Base-by-base conservation (phyloP, 2,113 vertebrate species). In the Brevimyrus niger region DNA sequence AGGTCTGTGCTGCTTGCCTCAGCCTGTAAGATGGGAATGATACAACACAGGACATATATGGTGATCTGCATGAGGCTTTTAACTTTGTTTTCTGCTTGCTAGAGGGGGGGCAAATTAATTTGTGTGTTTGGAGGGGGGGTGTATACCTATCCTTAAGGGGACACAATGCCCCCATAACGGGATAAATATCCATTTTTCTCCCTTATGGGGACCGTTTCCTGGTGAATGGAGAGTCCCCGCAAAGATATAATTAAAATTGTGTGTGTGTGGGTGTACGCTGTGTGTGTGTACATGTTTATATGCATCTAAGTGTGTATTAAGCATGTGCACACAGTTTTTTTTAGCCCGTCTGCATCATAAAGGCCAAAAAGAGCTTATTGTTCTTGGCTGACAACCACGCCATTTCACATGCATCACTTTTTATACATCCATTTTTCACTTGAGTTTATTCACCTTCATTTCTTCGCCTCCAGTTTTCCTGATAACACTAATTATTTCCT, bases 401-500 rank as follows among this genome's bases (percentile, higher is more conserved):
- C 58, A 73, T 82, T 82, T 82, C 42, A 82, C 42, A 44, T 44
- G 15, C n/a, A 65, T 76, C 9, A 15, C 5, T 48, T 27, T 50
- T 51, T 51, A 27, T 27, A 47, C 44, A 47, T 50, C 38, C 46
- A 27, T 85, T 48, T 50, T 85, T 86, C 44, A 51, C n/a, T 23
- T n/a, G 47, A 86, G 84, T 31, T 47, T 86, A 15, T 86, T 86
- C 84, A 50, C 82, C 82, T 86, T 51, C 13, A 50, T 50, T 51
- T 86, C 61, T 51, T 86, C n/a, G 76, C 76, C 38, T 86, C n/a
- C 84, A 27, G 46, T 86, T 86, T 86, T 51, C 84, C n/a, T 86
- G 46, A 51, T 86, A 86, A 50, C 84, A 51, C 84, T 50, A 86
- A 86, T 86, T 86, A 86, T 86, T 86, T 51, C 46, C 83, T 48